Evolutionary conservation across 2,113 vertebrate species (phyloP).

Genomic region (Tricholaema leucomelas): DNA sequence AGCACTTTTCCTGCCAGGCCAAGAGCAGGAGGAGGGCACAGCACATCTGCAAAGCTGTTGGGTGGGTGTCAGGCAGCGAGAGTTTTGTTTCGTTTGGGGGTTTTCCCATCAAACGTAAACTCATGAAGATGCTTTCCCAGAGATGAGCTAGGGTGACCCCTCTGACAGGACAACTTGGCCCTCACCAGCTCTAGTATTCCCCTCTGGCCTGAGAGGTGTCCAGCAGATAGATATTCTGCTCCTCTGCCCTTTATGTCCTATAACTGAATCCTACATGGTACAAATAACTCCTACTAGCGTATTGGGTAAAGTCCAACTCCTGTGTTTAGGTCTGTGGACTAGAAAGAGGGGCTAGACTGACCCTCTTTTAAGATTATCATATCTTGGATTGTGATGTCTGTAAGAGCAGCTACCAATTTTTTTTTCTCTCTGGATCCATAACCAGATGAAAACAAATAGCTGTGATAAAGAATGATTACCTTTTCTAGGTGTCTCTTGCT

Average conservation of each 20-base stretch:
- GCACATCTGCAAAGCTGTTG: neutral
- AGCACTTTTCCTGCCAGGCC: neutral
- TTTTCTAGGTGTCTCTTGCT: neutral
- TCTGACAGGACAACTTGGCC: neutral
- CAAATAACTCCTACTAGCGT: neutral
- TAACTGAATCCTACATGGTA: neutral
- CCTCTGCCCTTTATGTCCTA: neutral
- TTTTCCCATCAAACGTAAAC: neutral
- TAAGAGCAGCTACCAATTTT: neutral
- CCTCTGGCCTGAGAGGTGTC: neutral
- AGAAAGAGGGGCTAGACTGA: neutral
- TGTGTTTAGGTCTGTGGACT: neutral
- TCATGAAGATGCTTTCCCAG: neutral
- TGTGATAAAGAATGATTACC: neutral
- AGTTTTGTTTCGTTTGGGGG: accelerated
- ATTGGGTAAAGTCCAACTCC: neutral
- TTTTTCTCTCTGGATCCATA: neutral
- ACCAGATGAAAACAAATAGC: neutral
- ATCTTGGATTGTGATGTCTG: neutral
- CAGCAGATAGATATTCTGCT: neutral
- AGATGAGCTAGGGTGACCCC: neutral
- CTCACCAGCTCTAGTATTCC: neutral
- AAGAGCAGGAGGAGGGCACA: neutral
- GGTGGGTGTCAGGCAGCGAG: neutral
- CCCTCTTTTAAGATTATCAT: accelerated